These are phyloP conservation scores for Gymnoscopelus braueri DNA, from an alignment of 2,797 vertebrate species.

Conservation along the genomic window DNA sequence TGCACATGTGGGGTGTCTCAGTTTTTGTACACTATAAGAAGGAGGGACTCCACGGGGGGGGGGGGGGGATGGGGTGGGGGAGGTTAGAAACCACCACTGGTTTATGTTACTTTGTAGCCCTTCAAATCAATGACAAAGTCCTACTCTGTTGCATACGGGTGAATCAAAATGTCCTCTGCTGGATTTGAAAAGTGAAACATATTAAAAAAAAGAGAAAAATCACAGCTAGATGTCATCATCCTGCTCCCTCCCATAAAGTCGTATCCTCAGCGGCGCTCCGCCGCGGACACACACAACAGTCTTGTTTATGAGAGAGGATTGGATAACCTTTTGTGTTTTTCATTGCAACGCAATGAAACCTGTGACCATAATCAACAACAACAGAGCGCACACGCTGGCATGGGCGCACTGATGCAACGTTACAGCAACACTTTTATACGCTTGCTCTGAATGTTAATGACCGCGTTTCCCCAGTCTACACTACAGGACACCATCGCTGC, in stretches of 20 bases:
- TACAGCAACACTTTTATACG: slow-evolving; percentile 69
- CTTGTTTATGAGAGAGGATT: slow-evolving; percentile 12
- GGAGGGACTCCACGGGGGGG: no score
- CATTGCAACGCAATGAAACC: slow-evolving; percentile 19
- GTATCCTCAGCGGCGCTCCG: neutral
- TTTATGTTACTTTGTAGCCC: no score
- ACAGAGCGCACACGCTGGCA: neutral
- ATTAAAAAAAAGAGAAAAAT: no score
- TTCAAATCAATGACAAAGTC: no score
- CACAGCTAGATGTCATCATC: slow-evolving; percentile 15
- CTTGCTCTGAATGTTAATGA: slow-evolving; percentile 90
- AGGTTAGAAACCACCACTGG: no score
- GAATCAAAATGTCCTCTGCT: no score
- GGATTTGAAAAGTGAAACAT: neutral
- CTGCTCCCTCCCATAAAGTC: no score
- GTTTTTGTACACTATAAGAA: no score
- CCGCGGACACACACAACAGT: neutral
- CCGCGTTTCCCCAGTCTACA: slow-evolving; percentile 80
- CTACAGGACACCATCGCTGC: slow-evolving; percentile 76
- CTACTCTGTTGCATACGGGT: no score
- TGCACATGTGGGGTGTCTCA: no score
- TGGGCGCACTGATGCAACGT: slow-evolving; percentile 26
- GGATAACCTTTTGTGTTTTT: slow-evolving; percentile 9
- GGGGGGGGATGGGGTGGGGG: no score
- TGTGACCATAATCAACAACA: slow-evolving; percentile 10